Evolutionary conservation across 2,113 vertebrate genomes (phyloP).

Genomic region (Gobio gobio): DNA sequence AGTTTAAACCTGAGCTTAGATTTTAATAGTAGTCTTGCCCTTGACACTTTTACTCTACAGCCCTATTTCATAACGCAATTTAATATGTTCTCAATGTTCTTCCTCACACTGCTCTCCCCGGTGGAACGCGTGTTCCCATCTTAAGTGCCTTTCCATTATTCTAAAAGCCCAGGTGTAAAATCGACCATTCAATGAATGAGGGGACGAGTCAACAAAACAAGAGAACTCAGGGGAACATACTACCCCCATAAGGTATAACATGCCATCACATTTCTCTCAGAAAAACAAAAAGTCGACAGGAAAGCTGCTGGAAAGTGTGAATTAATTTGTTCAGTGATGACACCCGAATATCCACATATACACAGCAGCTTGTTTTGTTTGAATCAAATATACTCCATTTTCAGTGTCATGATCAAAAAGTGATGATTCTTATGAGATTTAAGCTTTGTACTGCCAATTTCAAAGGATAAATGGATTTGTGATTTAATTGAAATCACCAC

Average conservation of each 20-base stretch:
- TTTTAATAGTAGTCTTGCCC: neutral
- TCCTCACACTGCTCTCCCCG: neutral
- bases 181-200: neutral
- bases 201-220: neutral
- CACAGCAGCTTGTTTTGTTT: neutral
- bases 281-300: neutral
- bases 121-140: neutral
- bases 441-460: neutral
- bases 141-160: conserved; percentile 31
- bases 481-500: neutral
- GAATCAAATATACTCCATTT: neutral
- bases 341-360: neutral
- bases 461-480: neutral
- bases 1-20: neutral
- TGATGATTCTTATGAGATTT: neutral
- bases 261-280: neutral
- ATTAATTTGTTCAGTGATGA: conserved; percentile 6
- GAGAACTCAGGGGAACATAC: neutral
- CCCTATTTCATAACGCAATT: neutral
- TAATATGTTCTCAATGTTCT: neutral
- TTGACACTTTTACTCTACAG: neutral
- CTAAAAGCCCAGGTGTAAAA: conserved; percentile 15
- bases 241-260: neutral
- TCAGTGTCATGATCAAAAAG: neutral
- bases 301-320: neutral